These are phyloP conservation scores for Tipula helvola DNA, from an alignment of 2,888 invertebrate genomes.

Conservation along the genomic window DNA sequence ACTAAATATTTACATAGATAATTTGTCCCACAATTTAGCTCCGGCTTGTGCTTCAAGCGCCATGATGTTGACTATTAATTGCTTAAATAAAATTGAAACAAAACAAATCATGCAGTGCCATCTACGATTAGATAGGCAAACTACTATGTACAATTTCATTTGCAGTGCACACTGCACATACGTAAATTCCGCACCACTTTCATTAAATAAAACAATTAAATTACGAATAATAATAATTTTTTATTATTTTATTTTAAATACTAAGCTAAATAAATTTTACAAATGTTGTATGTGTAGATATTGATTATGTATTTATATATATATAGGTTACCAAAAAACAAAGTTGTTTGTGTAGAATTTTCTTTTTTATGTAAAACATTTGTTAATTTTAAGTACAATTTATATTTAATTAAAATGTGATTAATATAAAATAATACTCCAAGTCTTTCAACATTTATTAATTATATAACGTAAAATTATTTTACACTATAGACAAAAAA, in stretches of 20 bases:
- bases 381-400: neutral
- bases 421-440: neutral
- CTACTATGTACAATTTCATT: neutral
- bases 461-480: neutral
- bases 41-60: slow-evolving; percentile 8
- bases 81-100: neutral
- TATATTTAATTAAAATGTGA: neutral
- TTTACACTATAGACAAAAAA: neutral
- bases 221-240: neutral
- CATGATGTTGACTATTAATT: neutral
- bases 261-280: neutral
- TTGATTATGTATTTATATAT: neutral
- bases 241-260: neutral
- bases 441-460: neutral
- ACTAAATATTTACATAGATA: neutral
- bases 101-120: neutral
- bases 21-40: neutral
- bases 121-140: neutral
- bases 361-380: neutral
- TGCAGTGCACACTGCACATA: neutral
- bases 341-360: neutral
- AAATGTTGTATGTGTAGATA: neutral
- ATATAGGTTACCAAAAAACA: neutral
- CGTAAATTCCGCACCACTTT: neutral
- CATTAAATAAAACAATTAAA: neutral